Evolutionary conservation across 2,797 vertebrate species (phyloP).

Genomic region (Tokudaia muenninki): DNA sequence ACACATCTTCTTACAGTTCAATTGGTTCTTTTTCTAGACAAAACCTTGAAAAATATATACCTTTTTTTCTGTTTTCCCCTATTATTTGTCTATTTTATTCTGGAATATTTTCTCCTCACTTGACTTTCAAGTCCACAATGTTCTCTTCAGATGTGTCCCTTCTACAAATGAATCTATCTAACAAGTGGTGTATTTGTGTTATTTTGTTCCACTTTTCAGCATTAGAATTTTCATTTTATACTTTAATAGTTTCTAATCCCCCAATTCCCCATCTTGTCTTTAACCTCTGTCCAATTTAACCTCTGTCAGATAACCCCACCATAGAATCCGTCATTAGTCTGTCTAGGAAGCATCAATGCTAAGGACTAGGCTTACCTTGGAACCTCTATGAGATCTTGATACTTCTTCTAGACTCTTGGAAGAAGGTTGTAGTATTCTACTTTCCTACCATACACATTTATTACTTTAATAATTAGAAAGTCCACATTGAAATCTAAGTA

Average conservation of each 20-base stretch:
- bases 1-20: neutral
- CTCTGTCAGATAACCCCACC: neutral
- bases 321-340: neutral
- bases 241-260: constrained; percentile 16
- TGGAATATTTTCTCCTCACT: constrained; percentile 22
- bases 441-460: neutral
- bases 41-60: neutral
- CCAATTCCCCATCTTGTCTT: constrained; percentile 45
- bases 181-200: constrained; percentile 39
- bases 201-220: constrained; percentile 47
- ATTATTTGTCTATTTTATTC: neutral
- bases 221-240: constrained; percentile 22
- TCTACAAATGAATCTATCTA: neutral
- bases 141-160: constrained; percentile 29
- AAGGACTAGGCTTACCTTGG: neutral
- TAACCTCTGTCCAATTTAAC: neutral
- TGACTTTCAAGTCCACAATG: neutral
- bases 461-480: constrained; percentile 29
- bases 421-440: neutral
- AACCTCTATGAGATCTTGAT: neutral
- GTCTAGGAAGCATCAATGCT: neutral
- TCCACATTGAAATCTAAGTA: constrained; percentile 14
- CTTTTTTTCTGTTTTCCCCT: neutral
- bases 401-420: constrained; percentile 25
- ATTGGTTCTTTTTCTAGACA: neutral